Percentiles rank a stretch among this genome's conserved stretches.
Evolutionary conservation across 2,888 invertebrate species (phyloP).

Genomic region (Amphipoea lucens): DNA sequence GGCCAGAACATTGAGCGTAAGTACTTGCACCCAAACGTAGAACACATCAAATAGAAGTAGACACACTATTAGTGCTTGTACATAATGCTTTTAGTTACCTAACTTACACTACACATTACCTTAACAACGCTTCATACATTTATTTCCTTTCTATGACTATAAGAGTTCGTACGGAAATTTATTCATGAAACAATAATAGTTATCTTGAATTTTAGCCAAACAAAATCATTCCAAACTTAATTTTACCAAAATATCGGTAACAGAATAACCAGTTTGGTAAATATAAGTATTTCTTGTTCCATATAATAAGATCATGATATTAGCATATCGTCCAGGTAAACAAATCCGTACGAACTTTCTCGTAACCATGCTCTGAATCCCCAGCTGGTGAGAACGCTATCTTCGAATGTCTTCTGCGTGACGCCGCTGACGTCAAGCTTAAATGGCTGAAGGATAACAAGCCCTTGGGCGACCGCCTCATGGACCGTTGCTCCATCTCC

Average conservation of each 20-base stretch:
- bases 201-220: background rate
- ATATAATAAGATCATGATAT: conserved; percentile 13
- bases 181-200: conserved; percentile 15
- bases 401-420: conserved; percentile 94
- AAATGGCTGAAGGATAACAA: conserved; percentile 97
- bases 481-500: conserved; percentile 93
- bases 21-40: conserved; percentile 79
- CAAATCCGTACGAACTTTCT: conserved; percentile 79
- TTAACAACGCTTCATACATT: conserved; percentile 81
- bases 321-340: conserved; percentile 47
- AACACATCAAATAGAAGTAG: conserved; percentile 74
- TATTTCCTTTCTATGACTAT: conserved; percentile 59
- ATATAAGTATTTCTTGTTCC: background rate
- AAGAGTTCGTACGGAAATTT: conserved; percentile 78
- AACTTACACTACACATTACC: conserved; percentile 86
- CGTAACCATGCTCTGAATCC: conserved; percentile 80
- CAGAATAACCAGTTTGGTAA: background rate
- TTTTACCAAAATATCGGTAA: conserved; percentile 24
- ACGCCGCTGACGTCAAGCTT: conserved; percentile 91
- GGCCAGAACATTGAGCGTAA: conserved; percentile 95
- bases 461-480: conserved; percentile 93
- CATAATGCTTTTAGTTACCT: conserved; percentile 86
- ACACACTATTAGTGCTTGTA: conserved; percentile 87
- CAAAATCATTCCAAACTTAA: conserved; percentile 5
- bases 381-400: conserved; percentile 95